Evolutionary conservation across 1,140 invertebrate genomes (phyloP).

Genomic region (Melitaea cinxia): DNA sequence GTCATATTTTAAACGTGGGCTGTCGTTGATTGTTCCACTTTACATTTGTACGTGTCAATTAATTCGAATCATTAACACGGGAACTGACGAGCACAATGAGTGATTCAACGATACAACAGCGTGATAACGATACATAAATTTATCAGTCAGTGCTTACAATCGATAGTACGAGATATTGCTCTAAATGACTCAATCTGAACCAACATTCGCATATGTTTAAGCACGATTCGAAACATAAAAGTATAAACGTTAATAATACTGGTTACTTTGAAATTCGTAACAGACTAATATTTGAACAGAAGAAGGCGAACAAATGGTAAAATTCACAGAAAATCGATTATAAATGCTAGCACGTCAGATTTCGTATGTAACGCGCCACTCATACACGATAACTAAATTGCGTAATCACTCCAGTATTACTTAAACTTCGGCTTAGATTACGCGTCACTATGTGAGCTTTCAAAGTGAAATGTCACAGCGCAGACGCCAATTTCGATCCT

Average conservation of each 20-base stretch:
- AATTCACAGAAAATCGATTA: conserved; percentile 31
- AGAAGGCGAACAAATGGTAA: conserved; percentile 12
- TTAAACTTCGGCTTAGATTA: conserved; percentile 20
- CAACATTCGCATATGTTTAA: neutral
- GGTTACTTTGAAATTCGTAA: neutral
- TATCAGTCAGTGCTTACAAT: conserved; percentile 39
- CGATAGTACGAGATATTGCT: conserved; percentile 10
- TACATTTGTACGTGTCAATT: conserved; percentile 9
- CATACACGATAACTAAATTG: conserved; percentile 25
- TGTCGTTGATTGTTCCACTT: neutral
- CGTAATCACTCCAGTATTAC: conserved; percentile 21
- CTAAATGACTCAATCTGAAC: conserved; percentile 11
- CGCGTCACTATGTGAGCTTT: conserved; percentile 2
- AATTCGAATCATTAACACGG: conserved; percentile 8
- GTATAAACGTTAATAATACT: too few species aligned
- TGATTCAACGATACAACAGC: conserved; percentile 45
- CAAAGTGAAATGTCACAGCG: neutral
- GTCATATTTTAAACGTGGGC: neutral
- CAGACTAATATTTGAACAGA: conserved; percentile 18
- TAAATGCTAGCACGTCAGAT: conserved; percentile 23
- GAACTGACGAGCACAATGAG: conserved; percentile 29
- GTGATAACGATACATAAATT: conserved; percentile 47
- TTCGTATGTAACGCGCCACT: conserved; percentile 23
- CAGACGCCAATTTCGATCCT: neutral
- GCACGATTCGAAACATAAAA: too few species aligned